Evolutionary conservation across 2,113 vertebrate species (phyloP).

Genomic region (Bubo scandiacus): DNA sequence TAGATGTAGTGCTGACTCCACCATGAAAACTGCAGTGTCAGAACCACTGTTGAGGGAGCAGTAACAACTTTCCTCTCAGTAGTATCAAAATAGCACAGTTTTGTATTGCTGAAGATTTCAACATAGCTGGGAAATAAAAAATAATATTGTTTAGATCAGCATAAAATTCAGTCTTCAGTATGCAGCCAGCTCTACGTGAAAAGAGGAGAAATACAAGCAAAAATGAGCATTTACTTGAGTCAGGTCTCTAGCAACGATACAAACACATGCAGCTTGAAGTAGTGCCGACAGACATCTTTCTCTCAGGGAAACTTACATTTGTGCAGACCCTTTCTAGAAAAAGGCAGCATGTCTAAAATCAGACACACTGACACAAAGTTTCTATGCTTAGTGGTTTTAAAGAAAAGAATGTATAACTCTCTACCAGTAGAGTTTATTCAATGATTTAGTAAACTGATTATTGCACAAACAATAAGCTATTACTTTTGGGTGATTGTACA

Average conservation of each 20-base stretch:
- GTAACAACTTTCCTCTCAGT: slow-evolving; percentile 2
- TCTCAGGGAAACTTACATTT: not conserved
- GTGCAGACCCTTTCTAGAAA: not conserved
- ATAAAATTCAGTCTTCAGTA: not conserved
- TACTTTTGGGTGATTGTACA: not conserved
- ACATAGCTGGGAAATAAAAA: slow-evolving; percentile 30
- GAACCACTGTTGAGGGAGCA: not conserved
- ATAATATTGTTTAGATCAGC: slow-evolving; percentile 28
- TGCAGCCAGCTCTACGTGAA: slow-evolving; percentile 35
- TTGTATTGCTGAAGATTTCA: slow-evolving; percentile 7
- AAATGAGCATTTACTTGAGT: not conserved
- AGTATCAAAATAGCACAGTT: slow-evolving; percentile 19
- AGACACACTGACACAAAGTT: not conserved
- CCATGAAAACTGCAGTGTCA: slow-evolving; percentile 29
- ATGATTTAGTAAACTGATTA: not conserved
- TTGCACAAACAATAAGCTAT: not conserved
- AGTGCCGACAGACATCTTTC: not conserved
- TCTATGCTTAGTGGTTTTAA: not conserved
- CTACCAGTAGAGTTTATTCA: not conserved
- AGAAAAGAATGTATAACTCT: not conserved
- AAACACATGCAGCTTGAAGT: not conserved
- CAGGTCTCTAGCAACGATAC: not conserved
- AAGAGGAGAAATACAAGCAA: slow-evolving; percentile 5
- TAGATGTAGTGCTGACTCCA: not conserved
- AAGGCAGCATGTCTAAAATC: not conserved